phyloP scores from a whole-genome alignment of 2,113 vertebrate species.

The Anarrhichthys ocellatus region DNA sequence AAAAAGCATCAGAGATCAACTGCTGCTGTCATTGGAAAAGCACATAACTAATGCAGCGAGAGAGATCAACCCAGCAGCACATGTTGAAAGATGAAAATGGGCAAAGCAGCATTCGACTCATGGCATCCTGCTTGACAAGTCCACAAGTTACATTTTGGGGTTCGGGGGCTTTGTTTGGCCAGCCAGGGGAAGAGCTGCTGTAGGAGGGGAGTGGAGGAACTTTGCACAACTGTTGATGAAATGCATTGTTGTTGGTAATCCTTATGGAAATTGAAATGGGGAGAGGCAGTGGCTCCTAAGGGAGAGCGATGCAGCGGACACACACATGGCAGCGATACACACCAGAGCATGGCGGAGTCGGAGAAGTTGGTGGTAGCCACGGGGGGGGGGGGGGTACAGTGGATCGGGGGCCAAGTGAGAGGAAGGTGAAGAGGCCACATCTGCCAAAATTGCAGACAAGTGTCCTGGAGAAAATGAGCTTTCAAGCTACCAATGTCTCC shows the following conservation, averaged over 20 bases:
- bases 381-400: slow-evolving; percentile 22
- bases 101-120: slow-evolving; percentile 64
- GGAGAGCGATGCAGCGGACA: slow-evolving; percentile 50
- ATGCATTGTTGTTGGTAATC: slow-evolving; percentile 78
- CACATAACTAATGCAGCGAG: neutral
- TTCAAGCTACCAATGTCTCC: slow-evolving; percentile 42
- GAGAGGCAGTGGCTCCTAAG: slow-evolving; percentile 55
- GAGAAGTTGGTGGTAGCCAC: slow-evolving; percentile 57
- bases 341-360: slow-evolving; percentile 40
- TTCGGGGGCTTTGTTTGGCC: slow-evolving; percentile 53
- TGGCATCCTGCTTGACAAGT: slow-evolving; percentile 67
- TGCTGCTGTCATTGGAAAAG: slow-evolving; percentile 66
- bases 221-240: slow-evolving; percentile 72
- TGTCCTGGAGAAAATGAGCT: slow-evolving; percentile 29
- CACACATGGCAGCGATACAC: slow-evolving; percentile 44
- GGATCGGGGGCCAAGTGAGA: slow-evolving; percentile 52
- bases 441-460: slow-evolving; percentile 53
- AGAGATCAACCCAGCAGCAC: slow-evolving; percentile 32
- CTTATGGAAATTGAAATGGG: slow-evolving; percentile 76
- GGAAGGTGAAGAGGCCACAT: slow-evolving; percentile 60
- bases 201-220: slow-evolving; percentile 53
- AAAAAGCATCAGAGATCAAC: slow-evolving; percentile 79
- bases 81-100: slow-evolving; percentile 63
- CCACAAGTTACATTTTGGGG: slow-evolving; percentile 57
- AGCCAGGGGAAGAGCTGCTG: slow-evolving; percentile 35